These are phyloP conservation scores for Drosophila tripunctata DNA, from an alignment of 2,888 invertebrate species.

Conservation along the genomic window DNA sequence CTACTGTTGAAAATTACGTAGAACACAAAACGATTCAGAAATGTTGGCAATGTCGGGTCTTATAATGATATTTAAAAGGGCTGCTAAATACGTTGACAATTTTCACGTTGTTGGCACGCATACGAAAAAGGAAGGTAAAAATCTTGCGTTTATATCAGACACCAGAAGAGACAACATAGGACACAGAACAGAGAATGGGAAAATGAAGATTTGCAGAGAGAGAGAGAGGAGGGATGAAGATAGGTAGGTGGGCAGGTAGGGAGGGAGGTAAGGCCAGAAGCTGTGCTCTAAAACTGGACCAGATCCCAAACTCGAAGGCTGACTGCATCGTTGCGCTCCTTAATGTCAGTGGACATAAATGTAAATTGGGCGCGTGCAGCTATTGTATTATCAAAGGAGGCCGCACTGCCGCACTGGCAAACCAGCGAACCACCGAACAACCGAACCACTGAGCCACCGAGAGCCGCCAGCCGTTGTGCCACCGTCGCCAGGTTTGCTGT, in stretches of 20 bases:
- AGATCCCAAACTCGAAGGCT: constrained; percentile 27
- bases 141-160: constrained; percentile 64
- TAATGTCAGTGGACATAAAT: constrained; percentile 84
- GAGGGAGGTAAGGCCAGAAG: background rate
- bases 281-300: constrained; percentile 45
- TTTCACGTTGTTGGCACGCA: constrained; percentile 65
- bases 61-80: constrained; percentile 77
- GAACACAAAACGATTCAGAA: constrained; percentile 31
- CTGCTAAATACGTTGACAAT: constrained; percentile 78
- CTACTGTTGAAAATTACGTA: constrained; percentile 71
- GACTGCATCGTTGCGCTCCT: constrained; percentile 72
- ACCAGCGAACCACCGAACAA: constrained; percentile 55
- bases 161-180: constrained; percentile 40
- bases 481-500: constrained; percentile 46
- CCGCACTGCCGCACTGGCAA: constrained; percentile 78
- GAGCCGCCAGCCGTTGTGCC: constrained; percentile 29
- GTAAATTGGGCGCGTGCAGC: constrained; percentile 85
- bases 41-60: constrained; percentile 39
- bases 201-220: constrained; percentile 3
- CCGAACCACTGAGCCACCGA: constrained; percentile 1
- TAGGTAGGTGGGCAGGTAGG: too few relatives aligned
- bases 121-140: constrained; percentile 15
- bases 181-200: constrained; percentile 15
- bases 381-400: constrained; percentile 84
- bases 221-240: too few relatives aligned